A percentile compares a stretch with the other conserved stretches of the same genome.
Evolutionary conservation across 2,888 invertebrate genomes (phyloP).

Genomic region (Aporophyla nigra): DNA sequence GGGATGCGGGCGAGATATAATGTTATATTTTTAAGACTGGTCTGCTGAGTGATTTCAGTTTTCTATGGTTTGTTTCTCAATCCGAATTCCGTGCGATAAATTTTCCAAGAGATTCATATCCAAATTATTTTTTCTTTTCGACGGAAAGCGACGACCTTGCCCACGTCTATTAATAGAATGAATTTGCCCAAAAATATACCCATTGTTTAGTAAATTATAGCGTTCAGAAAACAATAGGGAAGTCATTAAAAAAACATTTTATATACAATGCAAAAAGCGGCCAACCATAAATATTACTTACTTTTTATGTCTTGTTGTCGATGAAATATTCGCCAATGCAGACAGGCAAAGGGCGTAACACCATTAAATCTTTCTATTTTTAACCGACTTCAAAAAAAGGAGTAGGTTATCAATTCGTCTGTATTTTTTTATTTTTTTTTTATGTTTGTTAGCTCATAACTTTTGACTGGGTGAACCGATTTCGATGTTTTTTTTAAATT

Average conservation of each 20-base stretch:
- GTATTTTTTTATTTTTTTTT: no score
- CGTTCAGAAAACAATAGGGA: background rate
- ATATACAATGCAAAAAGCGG: background rate
- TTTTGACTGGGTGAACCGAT: no score
- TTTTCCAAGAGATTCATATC: slow-evolving; percentile 1
- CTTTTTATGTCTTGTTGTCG: background rate
- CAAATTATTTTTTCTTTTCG: background rate
- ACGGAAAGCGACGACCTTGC: slow-evolving; percentile 2
- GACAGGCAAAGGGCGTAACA: background rate
- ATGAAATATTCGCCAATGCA: slow-evolving; percentile 2
- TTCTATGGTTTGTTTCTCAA: background rate
- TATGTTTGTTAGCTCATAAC: no score
- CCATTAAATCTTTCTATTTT: no score
- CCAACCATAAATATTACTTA: background rate
- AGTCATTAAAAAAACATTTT: background rate
- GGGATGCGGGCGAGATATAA: no score
- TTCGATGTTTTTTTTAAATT: no score
- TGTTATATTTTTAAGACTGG: background rate
- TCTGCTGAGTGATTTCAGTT: background rate
- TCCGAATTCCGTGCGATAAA: background rate
- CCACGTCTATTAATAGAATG: background rate
- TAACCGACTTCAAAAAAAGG: no score
- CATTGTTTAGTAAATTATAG: background rate
- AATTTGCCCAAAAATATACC: background rate
- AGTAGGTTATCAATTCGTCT: no score